A percentile compares a stretch with the other conserved stretches of the same genome.
These are phyloP conservation scores for Psilopogon haemacephalus DNA, from an alignment of 2,113 vertebrate genomes.

Conservation along the genomic window DNA sequence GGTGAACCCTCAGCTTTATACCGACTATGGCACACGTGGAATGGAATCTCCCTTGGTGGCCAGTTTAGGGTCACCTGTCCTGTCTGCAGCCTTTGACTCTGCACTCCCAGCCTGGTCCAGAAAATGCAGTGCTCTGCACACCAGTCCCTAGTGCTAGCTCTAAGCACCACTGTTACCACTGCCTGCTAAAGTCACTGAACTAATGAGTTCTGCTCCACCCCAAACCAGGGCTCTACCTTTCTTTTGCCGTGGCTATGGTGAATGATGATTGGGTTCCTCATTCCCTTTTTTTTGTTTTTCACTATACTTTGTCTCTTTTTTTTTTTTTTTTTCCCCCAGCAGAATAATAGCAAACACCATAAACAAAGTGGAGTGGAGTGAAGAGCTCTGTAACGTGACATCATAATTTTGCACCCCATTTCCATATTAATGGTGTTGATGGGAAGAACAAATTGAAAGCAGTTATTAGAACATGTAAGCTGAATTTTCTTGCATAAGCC, in stretches of 20 bases:
- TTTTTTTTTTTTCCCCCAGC: too few relatives aligned
- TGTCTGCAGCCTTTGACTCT: too few relatives aligned
- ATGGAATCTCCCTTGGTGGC: too few relatives aligned
- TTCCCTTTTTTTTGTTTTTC: background rate
- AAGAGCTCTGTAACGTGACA: background rate
- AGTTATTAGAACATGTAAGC: constrained; percentile 49
- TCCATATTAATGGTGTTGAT: constrained; percentile 40
- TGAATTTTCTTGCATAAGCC: constrained; percentile 42
- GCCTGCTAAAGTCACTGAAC: too few relatives aligned
- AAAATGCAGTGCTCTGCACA: too few relatives aligned
- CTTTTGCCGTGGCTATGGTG: background rate
- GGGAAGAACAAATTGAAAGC: constrained; percentile 45
- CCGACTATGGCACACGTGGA: too few relatives aligned
- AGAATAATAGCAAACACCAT: background rate
- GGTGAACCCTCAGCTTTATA: too few relatives aligned
- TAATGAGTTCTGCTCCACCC: too few relatives aligned
- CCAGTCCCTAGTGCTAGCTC: too few relatives aligned
- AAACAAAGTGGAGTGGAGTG: background rate
- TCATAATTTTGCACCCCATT: background rate
- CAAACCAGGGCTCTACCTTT: background rate
- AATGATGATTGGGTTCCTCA: background rate
- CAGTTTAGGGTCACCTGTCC: too few relatives aligned
- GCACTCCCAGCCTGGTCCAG: too few relatives aligned
- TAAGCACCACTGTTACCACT: too few relatives aligned
- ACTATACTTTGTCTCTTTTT: background rate